Percentiles rank a stretch among this genome's conserved stretches.
Conservation (phyloP, 1,140 invertebrate species). For the Drosophila baimaii region DNA sequence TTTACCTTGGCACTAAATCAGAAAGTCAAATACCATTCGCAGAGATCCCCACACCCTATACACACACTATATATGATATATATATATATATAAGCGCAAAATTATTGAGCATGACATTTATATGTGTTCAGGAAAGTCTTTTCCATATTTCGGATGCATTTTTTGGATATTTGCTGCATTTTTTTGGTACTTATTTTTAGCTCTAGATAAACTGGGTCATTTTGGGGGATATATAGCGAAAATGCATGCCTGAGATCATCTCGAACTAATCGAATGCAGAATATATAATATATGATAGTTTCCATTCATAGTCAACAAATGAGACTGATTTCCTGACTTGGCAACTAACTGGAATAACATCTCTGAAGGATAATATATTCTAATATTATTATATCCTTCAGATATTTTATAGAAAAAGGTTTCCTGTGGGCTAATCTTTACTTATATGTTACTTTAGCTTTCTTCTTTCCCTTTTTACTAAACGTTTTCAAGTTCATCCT, state of each 20-base stretch:
- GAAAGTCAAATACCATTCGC: conserved; percentile 41
- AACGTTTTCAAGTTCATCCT: conserved; percentile 6
- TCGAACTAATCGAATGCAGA: neutral
- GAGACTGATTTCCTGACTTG: neutral
- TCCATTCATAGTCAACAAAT: neutral
- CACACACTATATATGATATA: conserved; percentile 4
- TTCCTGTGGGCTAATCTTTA: too few species aligned
- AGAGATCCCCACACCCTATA: conserved; percentile 17
- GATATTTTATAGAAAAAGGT: too few species aligned
- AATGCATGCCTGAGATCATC: neutral
- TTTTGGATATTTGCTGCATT: conserved; percentile 19
- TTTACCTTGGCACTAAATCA: conserved; percentile 77
- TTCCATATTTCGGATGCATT: conserved; percentile 5
- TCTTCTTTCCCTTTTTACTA: neutral
- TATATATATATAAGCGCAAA: conserved; percentile 3
- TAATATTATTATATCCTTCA: neutral
- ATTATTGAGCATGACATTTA: conserved; percentile 12
- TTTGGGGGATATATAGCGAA: neutral
- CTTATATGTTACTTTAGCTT: neutral
- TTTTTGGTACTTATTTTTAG: conserved; percentile 27
- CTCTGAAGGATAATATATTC: neutral
- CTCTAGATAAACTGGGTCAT: conserved; percentile 31
- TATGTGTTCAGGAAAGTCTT: conserved; percentile 9
- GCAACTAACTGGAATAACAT: neutral
- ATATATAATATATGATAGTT: neutral